Evolutionary conservation across 2,113 vertebrate genomes (phyloP).

Genomic region (Eptesicus fuscus): DNA sequence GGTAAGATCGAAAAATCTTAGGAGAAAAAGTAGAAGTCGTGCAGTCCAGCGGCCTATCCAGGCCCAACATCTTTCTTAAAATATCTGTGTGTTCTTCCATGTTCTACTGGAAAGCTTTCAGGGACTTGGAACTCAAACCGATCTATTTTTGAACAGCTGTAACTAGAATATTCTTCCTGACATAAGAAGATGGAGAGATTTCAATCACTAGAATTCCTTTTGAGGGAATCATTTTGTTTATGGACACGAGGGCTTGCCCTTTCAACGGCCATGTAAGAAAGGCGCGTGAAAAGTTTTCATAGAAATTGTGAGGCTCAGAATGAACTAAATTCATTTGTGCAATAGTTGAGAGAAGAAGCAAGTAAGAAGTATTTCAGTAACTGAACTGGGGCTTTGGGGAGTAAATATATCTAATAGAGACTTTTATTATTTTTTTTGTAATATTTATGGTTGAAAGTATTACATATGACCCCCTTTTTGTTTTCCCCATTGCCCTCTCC

Average conservation of each 20-base stretch:
- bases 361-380: not conserved
- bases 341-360: not conserved
- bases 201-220: not conserved
- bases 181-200: not conserved
- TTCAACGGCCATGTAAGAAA: not conserved
- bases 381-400: not conserved
- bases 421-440: not conserved
- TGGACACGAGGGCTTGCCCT: not conserved
- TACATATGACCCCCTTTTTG: too few relatives aligned
- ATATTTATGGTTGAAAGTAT: too few relatives aligned
- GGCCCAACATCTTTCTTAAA: not conserved
- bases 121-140: conserved; percentile 13
- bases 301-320: not conserved
- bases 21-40: not conserved
- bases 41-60: not conserved
- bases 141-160: conserved; percentile 28
- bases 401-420: not conserved
- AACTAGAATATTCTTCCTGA: not conserved
- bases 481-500: too few relatives aligned
- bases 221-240: not conserved
- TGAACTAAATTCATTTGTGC: not conserved
- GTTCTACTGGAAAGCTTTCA: conserved; percentile 11
- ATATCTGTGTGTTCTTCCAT: not conserved
- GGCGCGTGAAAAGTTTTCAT: not conserved
- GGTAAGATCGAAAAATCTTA: not conserved